Evolutionary conservation across 2,797 vertebrate genomes (phyloP).

Genomic region (Paguma larvata): DNA sequence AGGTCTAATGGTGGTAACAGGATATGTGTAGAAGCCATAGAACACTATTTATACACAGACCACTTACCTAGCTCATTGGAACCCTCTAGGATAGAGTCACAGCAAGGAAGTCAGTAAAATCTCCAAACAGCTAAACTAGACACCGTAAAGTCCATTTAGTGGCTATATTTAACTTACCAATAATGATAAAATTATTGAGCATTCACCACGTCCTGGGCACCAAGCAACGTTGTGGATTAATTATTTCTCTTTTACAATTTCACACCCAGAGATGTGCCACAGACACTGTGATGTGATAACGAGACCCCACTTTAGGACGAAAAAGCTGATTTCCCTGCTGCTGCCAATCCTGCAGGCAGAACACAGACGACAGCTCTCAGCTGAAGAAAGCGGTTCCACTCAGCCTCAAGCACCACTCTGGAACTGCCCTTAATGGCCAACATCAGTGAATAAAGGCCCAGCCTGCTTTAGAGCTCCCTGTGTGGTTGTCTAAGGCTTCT

Average conservation of each 20-base stretch:
- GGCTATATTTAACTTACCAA: not conserved
- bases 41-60: not conserved
- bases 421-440: not conserved
- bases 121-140: not conserved
- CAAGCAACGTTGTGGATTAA: not conserved
- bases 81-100: not conserved
- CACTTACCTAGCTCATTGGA: not conserved
- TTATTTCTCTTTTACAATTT: not conserved
- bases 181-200: not conserved
- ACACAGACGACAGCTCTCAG: not conserved
- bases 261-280: rapidly evolving
- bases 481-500: not conserved
- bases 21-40: not conserved
- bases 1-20: not conserved
- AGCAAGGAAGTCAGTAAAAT: not conserved
- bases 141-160: not conserved
- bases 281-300: not conserved
- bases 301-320: not conserved
- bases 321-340: not conserved
- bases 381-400: not conserved
- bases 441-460: not conserved
- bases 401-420: not conserved
- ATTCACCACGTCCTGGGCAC: not conserved
- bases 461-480: not conserved
- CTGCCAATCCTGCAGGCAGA: not conserved